Evolutionary conservation across 2,113 vertebrate genomes (phyloP).

Genomic region (Rhynchomys soricoides): DNA sequence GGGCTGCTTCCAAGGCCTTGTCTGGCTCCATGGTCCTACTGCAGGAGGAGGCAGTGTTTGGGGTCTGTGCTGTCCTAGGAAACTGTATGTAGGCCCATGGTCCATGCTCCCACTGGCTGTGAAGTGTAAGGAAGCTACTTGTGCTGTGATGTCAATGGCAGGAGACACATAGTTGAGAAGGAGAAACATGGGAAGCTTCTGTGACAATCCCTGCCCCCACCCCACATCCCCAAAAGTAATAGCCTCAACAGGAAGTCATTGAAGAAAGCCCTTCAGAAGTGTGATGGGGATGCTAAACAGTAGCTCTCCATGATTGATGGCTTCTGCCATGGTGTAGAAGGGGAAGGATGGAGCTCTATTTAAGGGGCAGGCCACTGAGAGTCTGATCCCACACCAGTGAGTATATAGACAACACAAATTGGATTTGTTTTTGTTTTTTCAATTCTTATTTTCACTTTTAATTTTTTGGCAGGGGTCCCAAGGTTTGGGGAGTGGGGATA

Average conservation of each 20-base stretch:
- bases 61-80: background rate
- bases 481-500: background rate
- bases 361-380: background rate
- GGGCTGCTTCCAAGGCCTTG: too few relatives aligned
- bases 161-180: background rate
- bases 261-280: background rate
- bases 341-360: background rate
- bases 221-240: background rate
- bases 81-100: background rate
- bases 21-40: too few relatives aligned
- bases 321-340: background rate
- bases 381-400: background rate
- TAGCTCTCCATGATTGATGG: background rate
- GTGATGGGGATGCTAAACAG: background rate
- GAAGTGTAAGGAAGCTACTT: background rate
- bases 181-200: background rate
- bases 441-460: background rate
- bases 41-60: too few relatives aligned
- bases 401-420: background rate
- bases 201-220: background rate
- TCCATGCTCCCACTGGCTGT: background rate
- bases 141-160: background rate
- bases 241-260: background rate
- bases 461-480: background rate
- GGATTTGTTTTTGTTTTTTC: background rate